Evolutionary conservation across 2,797 vertebrate genomes (phyloP).

Genomic region (Pseudotriccus pelzelni): DNA sequence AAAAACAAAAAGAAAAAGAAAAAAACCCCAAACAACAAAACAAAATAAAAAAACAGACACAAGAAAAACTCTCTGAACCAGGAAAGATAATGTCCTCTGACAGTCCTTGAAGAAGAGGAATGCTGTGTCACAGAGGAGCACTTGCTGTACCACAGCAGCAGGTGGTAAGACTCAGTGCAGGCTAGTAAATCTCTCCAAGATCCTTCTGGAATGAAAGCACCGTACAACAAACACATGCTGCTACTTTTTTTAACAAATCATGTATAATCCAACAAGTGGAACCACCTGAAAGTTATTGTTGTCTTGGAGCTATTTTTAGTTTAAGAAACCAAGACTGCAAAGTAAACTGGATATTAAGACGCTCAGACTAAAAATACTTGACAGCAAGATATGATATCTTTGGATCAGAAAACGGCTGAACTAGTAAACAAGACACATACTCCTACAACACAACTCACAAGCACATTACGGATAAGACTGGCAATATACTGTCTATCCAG

Average conservation of each 20-base stretch:
- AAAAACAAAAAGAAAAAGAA: not conserved
- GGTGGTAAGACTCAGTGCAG: not conserved
- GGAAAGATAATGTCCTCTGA: not conserved
- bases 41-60: not conserved
- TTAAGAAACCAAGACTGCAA: conserved; percentile 5
- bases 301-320: not conserved
- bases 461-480: not conserved
- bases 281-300: conserved; percentile 30
- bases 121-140: not conserved
- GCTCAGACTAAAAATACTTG: conserved; percentile 42
- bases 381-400: conserved; percentile 1
- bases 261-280: not conserved
- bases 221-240: not conserved
- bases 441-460: not conserved
- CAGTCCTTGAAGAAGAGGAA: not conserved
- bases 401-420: conserved; percentile 19
- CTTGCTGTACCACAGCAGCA: not conserved
- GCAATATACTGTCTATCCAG: not conserved
- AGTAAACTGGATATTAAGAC: conserved; percentile 28
- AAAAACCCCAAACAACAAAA: not conserved
- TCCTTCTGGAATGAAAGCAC: not conserved
- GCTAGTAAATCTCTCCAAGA: not conserved
- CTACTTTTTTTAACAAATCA: not conserved
- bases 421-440: not conserved
- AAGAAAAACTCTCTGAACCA: not conserved